These are phyloP conservation scores for Periparus ater DNA, from an alignment of 2,797 vertebrate genomes.

Conservation along the genomic window DNA sequence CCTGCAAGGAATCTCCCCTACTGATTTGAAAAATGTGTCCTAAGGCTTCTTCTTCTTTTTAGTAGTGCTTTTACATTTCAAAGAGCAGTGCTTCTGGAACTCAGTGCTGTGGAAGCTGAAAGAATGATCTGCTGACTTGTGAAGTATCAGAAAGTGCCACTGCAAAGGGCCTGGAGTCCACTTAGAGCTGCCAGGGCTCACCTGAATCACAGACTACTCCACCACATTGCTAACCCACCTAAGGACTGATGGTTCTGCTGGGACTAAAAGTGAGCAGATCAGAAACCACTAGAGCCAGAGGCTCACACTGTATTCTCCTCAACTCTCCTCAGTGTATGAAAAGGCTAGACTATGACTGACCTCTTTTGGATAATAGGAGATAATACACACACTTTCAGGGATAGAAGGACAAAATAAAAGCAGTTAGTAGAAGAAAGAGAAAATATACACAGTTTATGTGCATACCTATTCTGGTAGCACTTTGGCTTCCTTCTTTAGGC, in stretches of 20 bases:
- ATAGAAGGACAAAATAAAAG: background rate
- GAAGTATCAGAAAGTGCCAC: background rate
- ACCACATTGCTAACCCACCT: background rate
- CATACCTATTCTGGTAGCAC: background rate
- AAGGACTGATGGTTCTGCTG: background rate
- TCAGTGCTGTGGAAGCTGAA: background rate
- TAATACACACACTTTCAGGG: background rate
- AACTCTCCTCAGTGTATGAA: background rate
- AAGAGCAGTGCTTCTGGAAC: background rate
- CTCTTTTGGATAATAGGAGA: background rate
- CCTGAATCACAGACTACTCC: background rate
- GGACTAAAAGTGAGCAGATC: background rate
- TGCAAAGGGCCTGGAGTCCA: background rate
- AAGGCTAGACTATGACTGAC: background rate
- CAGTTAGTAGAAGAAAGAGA: background rate
- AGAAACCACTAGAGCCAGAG: background rate
- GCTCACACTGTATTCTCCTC: background rate
- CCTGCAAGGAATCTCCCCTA: background rate
- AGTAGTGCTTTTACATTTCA: background rate
- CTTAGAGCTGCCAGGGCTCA: background rate
- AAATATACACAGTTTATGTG: background rate
- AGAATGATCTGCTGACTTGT: background rate
- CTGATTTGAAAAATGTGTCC: background rate
- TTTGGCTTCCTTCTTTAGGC: background rate
- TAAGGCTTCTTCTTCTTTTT: background rate